phyloP scores from a whole-genome alignment of 2,797 vertebrate species.

The Ctenosaura bakeri region DNA sequence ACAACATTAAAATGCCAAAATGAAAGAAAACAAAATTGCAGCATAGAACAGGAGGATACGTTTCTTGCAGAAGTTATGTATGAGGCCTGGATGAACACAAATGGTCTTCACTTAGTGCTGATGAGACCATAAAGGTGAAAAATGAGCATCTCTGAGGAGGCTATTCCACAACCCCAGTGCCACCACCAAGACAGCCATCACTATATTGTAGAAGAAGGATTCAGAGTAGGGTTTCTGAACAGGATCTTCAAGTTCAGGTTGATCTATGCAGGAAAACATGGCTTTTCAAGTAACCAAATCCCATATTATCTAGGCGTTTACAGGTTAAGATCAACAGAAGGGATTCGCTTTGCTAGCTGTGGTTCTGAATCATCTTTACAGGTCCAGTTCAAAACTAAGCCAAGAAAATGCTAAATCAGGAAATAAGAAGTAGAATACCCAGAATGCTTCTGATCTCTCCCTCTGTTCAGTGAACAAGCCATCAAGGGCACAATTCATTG shows the following conservation, averaged over 20 bases:
- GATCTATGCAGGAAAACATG: not conserved
- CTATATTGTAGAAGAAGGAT: not conserved
- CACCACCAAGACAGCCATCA: not conserved
- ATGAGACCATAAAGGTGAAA: not conserved
- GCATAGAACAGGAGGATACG: not conserved
- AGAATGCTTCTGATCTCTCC: not conserved
- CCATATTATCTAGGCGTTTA: not conserved
- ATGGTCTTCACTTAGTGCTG: not conserved
- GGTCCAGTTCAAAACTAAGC: not conserved
- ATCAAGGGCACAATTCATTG: not conserved
- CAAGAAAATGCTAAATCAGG: not conserved
- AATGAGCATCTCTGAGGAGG: not conserved
- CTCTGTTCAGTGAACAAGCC: not conserved
- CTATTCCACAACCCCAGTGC: not conserved
- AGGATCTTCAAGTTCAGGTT: not conserved
- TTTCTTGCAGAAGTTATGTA: not conserved
- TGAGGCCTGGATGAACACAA: not conserved
- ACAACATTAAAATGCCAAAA: not conserved
- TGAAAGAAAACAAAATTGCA: not conserved
- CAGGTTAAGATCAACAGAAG: not conserved
- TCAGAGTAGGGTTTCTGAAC: not conserved
- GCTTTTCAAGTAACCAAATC: not conserved
- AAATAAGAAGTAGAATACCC: not conserved
- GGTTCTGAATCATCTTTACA: not conserved
- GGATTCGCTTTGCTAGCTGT: slow-evolving; percentile 39